Base-by-base conservation (phyloP, 2,888 invertebrate genomes). In the Octodonta nipae region DNA sequence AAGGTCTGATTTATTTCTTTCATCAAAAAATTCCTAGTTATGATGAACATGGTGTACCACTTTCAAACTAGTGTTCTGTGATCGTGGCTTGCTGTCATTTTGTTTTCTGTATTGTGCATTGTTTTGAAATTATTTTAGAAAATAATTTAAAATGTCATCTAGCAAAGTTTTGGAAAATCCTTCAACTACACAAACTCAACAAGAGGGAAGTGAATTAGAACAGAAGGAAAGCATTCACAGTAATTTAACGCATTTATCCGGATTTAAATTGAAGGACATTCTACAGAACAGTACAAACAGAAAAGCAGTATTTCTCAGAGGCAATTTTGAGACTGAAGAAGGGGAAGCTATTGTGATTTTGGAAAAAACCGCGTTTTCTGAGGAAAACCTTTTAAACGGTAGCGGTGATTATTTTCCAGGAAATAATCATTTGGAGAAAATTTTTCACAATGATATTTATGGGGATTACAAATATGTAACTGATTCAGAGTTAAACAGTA, bases 361-460 rank as follows among this genome's bases (percentile, higher is more conserved):
- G 24, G 87, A 89, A 55, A 89, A 88, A 61, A 77, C 77, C 53
- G 77, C 78, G 26, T 87, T 89, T 55, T 71, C 73, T 22, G 73
- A 74, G 40, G 71, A 76, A 27, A 66, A 70, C 45, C n/a, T 27
- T 3, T 63, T 80, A 30, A 64, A 64, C 14, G 53, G 60, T 8
- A 54, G 61, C 48, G 64, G 55, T 33, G 58, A 56, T 38, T 75
- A 74, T 52, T 80, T 85, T 47, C 70, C 70, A 16, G 59, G 61
- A 6, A 70, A 75, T 1, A 70, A 73, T 13, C 58, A 62, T 36
- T 60, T 81, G 2, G 64, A 68, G 16, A 74, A 75, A 40, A 67
- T 72, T 35, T 82, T 82, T 53, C 69, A 75, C 15, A 89, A 89
- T 64, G 86, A 88, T 58, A 78, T 87, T 54, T 89, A 88, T 57